A percentile compares a stretch with the other conserved stretches of the same genome.
These are phyloP conservation scores for Zoanthus solanderi DNA, from an alignment of 92 coral and sea anemone species.

Conservation along the genomic window DNA sequence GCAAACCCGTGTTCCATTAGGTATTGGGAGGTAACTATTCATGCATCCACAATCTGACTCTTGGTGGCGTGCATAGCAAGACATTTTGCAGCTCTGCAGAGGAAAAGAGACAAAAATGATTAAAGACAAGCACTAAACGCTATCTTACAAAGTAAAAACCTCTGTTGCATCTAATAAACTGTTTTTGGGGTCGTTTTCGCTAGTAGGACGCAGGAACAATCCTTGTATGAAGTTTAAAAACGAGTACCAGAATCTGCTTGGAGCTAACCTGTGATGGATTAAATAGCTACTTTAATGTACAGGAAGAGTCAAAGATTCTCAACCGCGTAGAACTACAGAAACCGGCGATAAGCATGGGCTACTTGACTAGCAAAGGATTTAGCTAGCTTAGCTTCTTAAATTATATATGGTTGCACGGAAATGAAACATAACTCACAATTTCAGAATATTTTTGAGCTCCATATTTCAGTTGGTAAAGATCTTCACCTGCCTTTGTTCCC, in stretches of 20 bases:
- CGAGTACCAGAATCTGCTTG: no score
- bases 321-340: no score
- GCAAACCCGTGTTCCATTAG: slow-evolving; percentile 30
- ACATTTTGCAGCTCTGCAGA: slow-evolving; percentile 41
- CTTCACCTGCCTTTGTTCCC: background rate
- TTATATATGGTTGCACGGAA: background rate
- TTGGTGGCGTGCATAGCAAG: slow-evolving; percentile 33
- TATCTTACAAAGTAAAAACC: no score
- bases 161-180: no score
- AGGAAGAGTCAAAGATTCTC: no score
- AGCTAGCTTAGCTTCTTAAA: background rate
- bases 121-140: background rate
- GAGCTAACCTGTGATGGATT: no score
- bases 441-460: slow-evolving; percentile 8
- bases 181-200: no score
- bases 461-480: slow-evolving; percentile 20
- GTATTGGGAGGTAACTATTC: slow-evolving; percentile 24
- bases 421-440: slow-evolving; percentile 9
- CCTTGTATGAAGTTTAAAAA: no score
- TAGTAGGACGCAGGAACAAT: no score
- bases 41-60: slow-evolving; percentile 21
- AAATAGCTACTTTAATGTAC: no score
- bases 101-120: background rate
- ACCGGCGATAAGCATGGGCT: no score
- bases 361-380: no score